A percentile compares a stretch with the other conserved stretches of the same genome.
phyloP scores from a whole-genome alignment of 2,888 invertebrate species.

The Rhingia campestris region DNA sequence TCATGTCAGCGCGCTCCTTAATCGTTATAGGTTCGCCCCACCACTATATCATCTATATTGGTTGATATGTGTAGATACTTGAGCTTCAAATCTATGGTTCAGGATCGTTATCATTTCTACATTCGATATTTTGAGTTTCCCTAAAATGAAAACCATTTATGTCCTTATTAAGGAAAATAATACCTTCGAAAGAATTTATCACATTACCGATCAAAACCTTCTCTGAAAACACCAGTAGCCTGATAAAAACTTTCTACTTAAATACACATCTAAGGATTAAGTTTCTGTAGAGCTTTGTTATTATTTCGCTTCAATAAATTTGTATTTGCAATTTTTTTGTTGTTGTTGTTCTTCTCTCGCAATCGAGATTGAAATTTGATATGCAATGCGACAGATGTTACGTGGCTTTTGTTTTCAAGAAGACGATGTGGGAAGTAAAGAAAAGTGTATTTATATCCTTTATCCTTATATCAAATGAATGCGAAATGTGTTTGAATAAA shows the following conservation, averaged over 20 bases:
- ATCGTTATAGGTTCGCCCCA: no score
- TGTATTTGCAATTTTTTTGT: conserved; percentile 22
- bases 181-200: background rate
- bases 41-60: no score
- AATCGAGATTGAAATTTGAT: conserved; percentile 64
- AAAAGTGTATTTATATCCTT: conserved; percentile 51
- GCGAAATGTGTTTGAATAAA: conserved; percentile 27
- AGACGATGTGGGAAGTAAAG: conserved; percentile 45
- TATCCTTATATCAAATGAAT: conserved; percentile 39
- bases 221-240: conserved; percentile 43
- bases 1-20: no score
- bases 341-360: conserved; percentile 20
- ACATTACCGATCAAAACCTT: background rate
- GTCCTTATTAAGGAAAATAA: no score
- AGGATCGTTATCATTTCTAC: no score
- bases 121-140: no score
- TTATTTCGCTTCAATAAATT: conserved; percentile 53
- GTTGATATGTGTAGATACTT: no score
- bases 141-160: no score
- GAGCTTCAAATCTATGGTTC: no score
- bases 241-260: conserved; percentile 36
- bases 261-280: conserved; percentile 45
- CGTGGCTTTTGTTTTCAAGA: conserved; percentile 52
- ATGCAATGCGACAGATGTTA: conserved; percentile 54
- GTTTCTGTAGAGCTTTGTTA: conserved; percentile 41